Evolutionary conservation across 2,797 vertebrate species (phyloP), one percentile per base, ranked within the genome.

Genomic region (Psittacula derbiana): DNA sequence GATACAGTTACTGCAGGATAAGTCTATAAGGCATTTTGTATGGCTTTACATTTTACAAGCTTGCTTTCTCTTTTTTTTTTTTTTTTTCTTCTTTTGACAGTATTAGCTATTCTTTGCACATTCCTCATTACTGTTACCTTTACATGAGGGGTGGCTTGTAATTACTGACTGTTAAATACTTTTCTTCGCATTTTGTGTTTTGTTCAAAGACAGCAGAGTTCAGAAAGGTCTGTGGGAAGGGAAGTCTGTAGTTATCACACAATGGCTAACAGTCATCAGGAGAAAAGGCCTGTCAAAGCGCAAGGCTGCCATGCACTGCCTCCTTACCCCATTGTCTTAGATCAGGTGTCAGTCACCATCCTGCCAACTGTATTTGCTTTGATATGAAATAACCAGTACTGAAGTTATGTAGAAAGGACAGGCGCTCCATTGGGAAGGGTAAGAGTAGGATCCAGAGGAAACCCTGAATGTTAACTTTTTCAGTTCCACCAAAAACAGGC

Each of bases 1-100:
- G 98, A 98, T 98, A 98, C 98, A 98, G 97, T 98, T 98, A 97
- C 97, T 97, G 95, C 95, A 89, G 90, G 92, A 95, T 86, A 97
- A 97, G 97, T 98, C 97, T 97, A 93, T 97, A 96, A 97, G 98
- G 97, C 97, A 92, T 95, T 98, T 95, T 98, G 97, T 96, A 66
- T 79, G 93, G 96, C 96, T 98, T 96, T 90, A 91, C 61, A 6
- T 97, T 97, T 96, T 97, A 95, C 97, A 97, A 96, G 96, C 91
- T 47, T 10, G 28, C 86, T 85, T 88, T 93, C 33, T 28, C 53
- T 44, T 49, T 41, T 20, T 73, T n/a, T n/a, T n/a, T 40, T 41
- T 27, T 18, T 27, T 5, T 3, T 4, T 12, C 12, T 83, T 52
- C 93, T 92, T 97, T 94, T 95, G 96, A 96, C 88, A 85, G 91